Percentiles rank a stretch among this genome's conserved stretches.
Conservation (phyloP, 2,888 invertebrate genomes). For the Actias luna region DNA sequence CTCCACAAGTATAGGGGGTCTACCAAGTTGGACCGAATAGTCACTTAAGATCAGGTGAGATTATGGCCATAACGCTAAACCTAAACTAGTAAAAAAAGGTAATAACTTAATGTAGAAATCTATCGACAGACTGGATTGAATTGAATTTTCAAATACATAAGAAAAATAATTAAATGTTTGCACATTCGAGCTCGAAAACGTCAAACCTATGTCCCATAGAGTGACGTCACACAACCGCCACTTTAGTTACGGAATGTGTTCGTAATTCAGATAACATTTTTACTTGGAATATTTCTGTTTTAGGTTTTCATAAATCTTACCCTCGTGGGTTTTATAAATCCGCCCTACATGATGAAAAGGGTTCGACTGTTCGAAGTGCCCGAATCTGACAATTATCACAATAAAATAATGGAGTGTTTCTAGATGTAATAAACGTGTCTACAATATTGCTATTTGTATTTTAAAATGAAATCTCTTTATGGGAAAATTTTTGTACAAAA, state of each 20-base stretch:
- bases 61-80: too few relatives aligned
- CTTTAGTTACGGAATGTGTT: not conserved
- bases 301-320: conserved; percentile 9
- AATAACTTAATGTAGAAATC: not conserved
- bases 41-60: too few relatives aligned
- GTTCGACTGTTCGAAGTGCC: conserved; percentile 16
- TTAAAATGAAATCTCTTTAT: too few relatives aligned
- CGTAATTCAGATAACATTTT: not conserved
- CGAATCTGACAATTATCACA: conserved; percentile 21
- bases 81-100: too few relatives aligned
- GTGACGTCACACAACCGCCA: not conserved
- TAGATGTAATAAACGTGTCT: not conserved
- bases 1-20: too few relatives aligned
- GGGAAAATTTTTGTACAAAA: too few relatives aligned
- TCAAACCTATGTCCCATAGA: conserved; percentile 1
- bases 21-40: too few relatives aligned
- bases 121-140: not conserved
- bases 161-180: not conserved
- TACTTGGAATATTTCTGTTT: not conserved
- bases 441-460: not conserved
- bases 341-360: conserved; percentile 19
- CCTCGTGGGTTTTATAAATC: conserved; percentile 18
- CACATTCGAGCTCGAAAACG: not conserved
- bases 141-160: too few relatives aligned
- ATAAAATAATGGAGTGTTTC: conserved; percentile 13